Evolutionary conservation across 1,140 invertebrate genomes (phyloP), one percentile per base, ranked within the genome.

Genomic region (Belonocnema kinseyi): DNA sequence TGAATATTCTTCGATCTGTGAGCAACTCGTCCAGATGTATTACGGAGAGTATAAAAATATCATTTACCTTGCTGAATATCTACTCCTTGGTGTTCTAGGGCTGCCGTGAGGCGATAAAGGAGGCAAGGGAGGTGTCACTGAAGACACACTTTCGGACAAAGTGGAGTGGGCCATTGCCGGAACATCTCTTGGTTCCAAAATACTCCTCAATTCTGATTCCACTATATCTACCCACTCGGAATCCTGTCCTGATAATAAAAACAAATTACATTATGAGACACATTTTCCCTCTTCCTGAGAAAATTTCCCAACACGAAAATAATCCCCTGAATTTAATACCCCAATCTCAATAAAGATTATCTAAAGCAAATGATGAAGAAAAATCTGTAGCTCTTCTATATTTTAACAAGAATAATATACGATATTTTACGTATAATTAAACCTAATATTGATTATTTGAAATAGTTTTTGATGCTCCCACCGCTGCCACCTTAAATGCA

Each of bases 201-300:
- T 96, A 84, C 95, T 94, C 50, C 95, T 91, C 21, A 96, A 92
- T 87, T 96, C 96, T 12, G 94, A 94, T 90, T 97, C 96, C 3
- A 96, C 95, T 70, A 96, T 93, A 83, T 96, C 96, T 13, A 96
- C 95, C 96, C 96, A 97, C 88, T 96, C 95, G 3, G 95, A 94
- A 83, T 96, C 95, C 84, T 94, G 94, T 78, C 89, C 93, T 94
- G 77, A 13, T 77, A 82, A 75, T 26, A 52, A 71, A 17, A 71
- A 72, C 73, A 21, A 26, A 50, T 17, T 17, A 54, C 17, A 19
- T 19, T n/a, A 7, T 10, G 10, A 46, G 40, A 46, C 8, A 46
- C 40, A 10, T 46, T 46, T 46, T 0, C 0, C 40, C 40, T 8
- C 40, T 46, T 46, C 10, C 40, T 46, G 40, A 11, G 40, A 46